Percentiles rank a stretch among this genome's conserved stretches.
These are phyloP conservation scores for Phragmatobia fuliginosa DNA, from an alignment of 2,888 invertebrate genomes.

Conservation along the genomic window DNA sequence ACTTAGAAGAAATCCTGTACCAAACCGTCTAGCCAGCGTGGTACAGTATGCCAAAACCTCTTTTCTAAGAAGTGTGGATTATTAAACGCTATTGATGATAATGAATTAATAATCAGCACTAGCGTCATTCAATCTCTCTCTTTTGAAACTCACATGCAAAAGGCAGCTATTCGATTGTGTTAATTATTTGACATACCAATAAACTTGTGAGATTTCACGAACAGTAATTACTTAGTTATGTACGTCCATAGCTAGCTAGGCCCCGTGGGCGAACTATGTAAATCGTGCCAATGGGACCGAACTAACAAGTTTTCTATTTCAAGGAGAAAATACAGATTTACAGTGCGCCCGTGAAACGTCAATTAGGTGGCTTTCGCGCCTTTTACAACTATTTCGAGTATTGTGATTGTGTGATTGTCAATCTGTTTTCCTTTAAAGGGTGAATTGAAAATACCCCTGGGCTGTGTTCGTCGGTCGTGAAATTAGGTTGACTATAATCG, in stretches of 20 bases:
- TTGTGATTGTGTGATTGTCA: slow-evolving; percentile 55
- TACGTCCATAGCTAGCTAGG: slow-evolving; percentile 40
- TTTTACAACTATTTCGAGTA: slow-evolving; percentile 55
- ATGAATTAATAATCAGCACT: neutral
- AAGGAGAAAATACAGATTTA: slow-evolving; percentile 68
- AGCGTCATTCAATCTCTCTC: neutral
- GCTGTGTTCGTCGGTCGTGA: slow-evolving; percentile 31
- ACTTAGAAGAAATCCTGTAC: neutral
- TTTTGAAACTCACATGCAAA: neutral
- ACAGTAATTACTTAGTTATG: slow-evolving; percentile 53
- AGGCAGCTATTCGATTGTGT: slow-evolving; percentile 9
- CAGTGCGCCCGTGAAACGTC: slow-evolving; percentile 61
- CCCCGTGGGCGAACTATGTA: slow-evolving; percentile 54
- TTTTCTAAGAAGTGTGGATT: too few species aligned
- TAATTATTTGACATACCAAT: slow-evolving; percentile 32
- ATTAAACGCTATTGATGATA: too few species aligned
- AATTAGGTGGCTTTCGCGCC: slow-evolving; percentile 63
- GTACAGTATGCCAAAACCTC: too few species aligned
- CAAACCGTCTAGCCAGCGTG: neutral
- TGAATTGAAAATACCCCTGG: slow-evolving; percentile 44
- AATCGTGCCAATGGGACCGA: slow-evolving; percentile 55
- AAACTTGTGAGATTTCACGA: slow-evolving; percentile 49
- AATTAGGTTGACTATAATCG: slow-evolving; percentile 15
- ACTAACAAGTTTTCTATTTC: slow-evolving; percentile 63
- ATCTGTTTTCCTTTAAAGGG: slow-evolving; percentile 55